Evolutionary conservation across 2,113 vertebrate genomes (phyloP).

Genomic region (Donacobius atricapilla): DNA sequence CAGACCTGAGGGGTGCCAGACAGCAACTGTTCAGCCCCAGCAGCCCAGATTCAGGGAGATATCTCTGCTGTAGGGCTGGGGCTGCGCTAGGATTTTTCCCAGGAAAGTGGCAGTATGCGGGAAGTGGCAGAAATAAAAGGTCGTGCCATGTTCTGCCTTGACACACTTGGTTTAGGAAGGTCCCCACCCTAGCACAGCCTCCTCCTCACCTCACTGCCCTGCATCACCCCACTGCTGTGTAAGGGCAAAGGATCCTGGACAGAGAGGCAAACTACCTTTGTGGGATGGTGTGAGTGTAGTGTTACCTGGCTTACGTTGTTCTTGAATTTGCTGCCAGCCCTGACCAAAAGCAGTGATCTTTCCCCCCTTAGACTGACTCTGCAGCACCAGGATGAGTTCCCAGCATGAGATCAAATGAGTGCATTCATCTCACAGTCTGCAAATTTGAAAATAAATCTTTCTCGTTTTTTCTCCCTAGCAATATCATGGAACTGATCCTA

Average conservation of each 20-base stretch:
- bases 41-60: neutral
- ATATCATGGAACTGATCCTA: neutral
- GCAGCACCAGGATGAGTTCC: neutral
- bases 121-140: neutral
- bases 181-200: neutral
- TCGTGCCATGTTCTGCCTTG: fast-evolving
- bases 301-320: neutral
- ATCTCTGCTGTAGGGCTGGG: neutral
- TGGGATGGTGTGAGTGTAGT: neutral
- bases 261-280: neutral
- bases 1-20: neutral
- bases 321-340: neutral
- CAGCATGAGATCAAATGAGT: neutral
- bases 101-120: fast-evolving
- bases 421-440: neutral
- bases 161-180: neutral
- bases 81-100: neutral
- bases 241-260: neutral
- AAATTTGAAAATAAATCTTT: neutral
- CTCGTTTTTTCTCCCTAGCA: fast-evolving
- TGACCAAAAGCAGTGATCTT: neutral
- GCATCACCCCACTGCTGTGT: neutral
- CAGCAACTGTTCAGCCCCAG: neutral
- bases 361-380: neutral
- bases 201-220: neutral